Percentiles rank a stretch among this genome's conserved stretches.
Conservation (phyloP, 2,888 invertebrate species). For the Molanna angustata region DNA sequence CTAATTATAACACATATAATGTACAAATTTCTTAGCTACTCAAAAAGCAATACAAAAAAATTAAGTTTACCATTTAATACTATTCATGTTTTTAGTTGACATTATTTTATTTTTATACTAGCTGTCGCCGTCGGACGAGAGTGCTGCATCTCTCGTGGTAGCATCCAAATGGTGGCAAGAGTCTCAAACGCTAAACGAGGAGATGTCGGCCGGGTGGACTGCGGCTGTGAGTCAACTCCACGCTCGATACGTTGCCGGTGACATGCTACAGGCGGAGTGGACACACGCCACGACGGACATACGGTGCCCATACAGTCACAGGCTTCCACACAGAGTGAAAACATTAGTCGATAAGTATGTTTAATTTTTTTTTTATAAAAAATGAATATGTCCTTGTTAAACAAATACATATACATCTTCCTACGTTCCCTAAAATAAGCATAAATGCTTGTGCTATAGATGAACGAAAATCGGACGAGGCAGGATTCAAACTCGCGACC, state of each 20-base stretch:
- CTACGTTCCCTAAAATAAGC: too few species aligned
- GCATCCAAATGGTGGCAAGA: slow-evolving; percentile 25
- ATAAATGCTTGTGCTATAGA: too few species aligned
- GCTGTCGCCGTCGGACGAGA: slow-evolving; percentile 16
- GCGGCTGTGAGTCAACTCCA: slow-evolving; percentile 58
- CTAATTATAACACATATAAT: neutral
- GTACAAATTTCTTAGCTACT: too few species aligned
- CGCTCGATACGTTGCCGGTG: slow-evolving; percentile 56
- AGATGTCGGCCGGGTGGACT: slow-evolving; percentile 30
- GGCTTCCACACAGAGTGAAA: slow-evolving; percentile 59
- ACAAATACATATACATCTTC: too few species aligned
- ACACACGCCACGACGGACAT: slow-evolving; percentile 56
- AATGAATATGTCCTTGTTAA: too few species aligned
- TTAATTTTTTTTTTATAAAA: too few species aligned
- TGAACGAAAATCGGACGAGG: too few species aligned
- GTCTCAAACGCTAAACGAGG: slow-evolving; percentile 24
- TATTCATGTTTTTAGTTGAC: too few species aligned
- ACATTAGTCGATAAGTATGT: slow-evolving; percentile 57
- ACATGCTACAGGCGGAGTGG: slow-evolving; percentile 61
- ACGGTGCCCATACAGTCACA: slow-evolving; percentile 59
- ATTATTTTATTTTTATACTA: too few species aligned
- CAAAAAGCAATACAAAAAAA: too few species aligned
- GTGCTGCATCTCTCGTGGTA: neutral
- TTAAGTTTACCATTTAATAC: too few species aligned
- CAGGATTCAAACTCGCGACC: too few species aligned